A percentile compares a stretch with the other conserved stretches of the same genome.
phyloP scores from a whole-genome alignment of 2,797 vertebrate genomes.

The Meda fulgida region DNA sequence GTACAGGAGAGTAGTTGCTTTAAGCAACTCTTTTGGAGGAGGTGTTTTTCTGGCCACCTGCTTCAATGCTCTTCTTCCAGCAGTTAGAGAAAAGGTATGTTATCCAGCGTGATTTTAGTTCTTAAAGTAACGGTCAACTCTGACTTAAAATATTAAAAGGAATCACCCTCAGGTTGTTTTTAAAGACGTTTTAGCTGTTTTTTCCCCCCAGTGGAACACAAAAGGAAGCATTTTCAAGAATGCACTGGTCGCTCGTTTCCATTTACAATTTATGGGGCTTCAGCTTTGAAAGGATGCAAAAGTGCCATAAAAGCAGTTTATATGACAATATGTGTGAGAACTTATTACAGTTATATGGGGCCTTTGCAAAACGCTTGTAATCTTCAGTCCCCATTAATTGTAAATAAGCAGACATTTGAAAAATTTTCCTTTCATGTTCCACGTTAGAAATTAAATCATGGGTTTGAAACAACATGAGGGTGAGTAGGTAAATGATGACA shows the following conservation, averaged over 20 bases:
- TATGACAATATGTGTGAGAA: neutral
- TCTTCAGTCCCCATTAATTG: neutral
- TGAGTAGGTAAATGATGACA: neutral
- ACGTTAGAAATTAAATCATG: neutral
- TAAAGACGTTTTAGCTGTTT: neutral
- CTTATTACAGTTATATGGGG: too few relatives aligned
- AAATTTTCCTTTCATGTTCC: neutral
- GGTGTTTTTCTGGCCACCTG: constrained; percentile 94
- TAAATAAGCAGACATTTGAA: neutral
- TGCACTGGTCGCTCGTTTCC: neutral
- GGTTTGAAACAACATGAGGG: neutral
- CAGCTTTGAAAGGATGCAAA: neutral
- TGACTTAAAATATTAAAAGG: neutral
- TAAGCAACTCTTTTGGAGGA: constrained; percentile 90
- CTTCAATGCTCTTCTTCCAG: constrained; percentile 87
- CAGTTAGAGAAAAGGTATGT: constrained; percentile 82
- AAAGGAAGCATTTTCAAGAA: neutral
- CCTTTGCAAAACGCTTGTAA: neutral
- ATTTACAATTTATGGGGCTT: neutral
- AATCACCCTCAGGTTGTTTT: neutral
- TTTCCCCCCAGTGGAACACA: neutral
- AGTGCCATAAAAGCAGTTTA: neutral
- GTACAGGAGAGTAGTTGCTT: constrained; percentile 78
- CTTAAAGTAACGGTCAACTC: neutral
- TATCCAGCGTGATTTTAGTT: neutral